phyloP scores from a whole-genome alignment of 1,140 invertebrate species.

The Pentalonia nigronervosa region DNA sequence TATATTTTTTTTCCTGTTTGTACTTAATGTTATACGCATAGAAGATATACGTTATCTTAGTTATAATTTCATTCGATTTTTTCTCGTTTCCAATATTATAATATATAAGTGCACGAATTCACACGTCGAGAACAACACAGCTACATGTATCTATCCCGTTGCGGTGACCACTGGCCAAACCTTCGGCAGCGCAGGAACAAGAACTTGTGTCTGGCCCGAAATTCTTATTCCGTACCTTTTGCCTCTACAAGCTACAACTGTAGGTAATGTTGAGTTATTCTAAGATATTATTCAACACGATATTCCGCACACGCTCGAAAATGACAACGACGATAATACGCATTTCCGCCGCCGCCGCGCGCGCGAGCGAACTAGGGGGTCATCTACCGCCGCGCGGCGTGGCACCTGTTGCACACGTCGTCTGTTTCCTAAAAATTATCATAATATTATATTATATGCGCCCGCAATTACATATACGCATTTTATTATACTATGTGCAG shows the following conservation, averaged over 20 bases:
- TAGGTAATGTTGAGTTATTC: neutral
- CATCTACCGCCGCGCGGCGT: neutral
- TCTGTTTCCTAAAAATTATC: neutral
- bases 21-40: neutral
- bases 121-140: too few relatives aligned
- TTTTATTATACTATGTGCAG: neutral
- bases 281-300: neutral
- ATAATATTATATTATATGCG: neutral
- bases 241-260: neutral
- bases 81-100: too few relatives aligned
- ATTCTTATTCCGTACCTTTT: neutral
- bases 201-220: neutral
- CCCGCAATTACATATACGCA: neutral
- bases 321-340: neutral
- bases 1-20: neutral
- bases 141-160: neutral
- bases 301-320: constrained; percentile 8
- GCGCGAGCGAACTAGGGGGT: neutral
- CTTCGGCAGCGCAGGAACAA: neutral
- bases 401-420: neutral
- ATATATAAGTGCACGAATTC: too few relatives aligned
- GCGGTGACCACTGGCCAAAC: too few relatives aligned
- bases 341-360: constrained; percentile 8
- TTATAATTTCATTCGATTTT: too few relatives aligned
- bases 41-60: too few relatives aligned